Percentiles rank a stretch among this genome's conserved stretches.
Conservation (phyloP, 2,113 vertebrate species). For the Empidonax traillii region DNA sequence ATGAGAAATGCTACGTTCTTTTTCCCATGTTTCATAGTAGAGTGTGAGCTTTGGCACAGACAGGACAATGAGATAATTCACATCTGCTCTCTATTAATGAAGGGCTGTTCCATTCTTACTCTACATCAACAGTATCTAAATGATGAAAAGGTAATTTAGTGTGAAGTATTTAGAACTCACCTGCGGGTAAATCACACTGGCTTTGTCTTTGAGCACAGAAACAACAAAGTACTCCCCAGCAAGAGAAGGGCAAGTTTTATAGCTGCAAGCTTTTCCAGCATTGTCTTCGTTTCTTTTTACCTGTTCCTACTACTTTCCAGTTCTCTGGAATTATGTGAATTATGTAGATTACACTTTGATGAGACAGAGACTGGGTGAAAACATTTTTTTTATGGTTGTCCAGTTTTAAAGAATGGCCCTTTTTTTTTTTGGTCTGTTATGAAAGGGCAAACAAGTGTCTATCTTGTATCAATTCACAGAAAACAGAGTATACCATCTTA, state of each 20-base stretch:
- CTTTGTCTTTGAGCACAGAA: not conserved
- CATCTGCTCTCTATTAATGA: constrained; percentile 23
- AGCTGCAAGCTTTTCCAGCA: not conserved
- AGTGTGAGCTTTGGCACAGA: constrained; percentile 28
- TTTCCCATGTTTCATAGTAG: not conserved
- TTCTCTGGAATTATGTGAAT: not conserved
- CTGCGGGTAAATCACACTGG: not conserved
- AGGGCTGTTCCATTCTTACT: not conserved
- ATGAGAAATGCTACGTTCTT: not conserved
- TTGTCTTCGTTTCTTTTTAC: not conserved
- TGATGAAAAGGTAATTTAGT: not conserved
- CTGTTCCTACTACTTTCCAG: not conserved
- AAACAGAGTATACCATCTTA: not conserved
- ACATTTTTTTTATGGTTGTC: not conserved
- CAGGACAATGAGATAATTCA: not conserved
- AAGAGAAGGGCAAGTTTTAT: not conserved
- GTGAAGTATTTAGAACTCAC: not conserved
- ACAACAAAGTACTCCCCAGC: not conserved
- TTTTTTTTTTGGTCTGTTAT: not conserved
- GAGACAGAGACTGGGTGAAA: not conserved
- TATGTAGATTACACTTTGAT: not conserved
- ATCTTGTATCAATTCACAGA: not conserved
- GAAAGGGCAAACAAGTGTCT: not conserved
- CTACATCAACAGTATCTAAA: not conserved
- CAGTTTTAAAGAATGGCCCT: not conserved